phyloP scores from a whole-genome alignment of 2,113 vertebrate genomes.

The Melanotaenia duboulayi region DNA sequence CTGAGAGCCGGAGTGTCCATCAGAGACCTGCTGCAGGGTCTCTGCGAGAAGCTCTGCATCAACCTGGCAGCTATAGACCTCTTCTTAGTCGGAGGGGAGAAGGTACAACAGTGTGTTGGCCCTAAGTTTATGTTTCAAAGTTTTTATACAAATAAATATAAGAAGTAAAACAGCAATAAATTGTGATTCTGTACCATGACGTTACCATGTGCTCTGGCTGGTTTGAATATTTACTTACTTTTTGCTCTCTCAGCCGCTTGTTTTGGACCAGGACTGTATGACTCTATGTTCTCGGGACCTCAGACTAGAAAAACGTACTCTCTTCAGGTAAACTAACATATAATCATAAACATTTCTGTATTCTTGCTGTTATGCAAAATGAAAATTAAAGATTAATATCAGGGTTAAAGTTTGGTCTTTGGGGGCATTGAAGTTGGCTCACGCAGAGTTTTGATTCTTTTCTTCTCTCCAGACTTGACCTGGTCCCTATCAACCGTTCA shows the following conservation, averaged over 20 bases:
- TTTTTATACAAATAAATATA: neutral
- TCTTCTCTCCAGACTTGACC: constrained; percentile 86
- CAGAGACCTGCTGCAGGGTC: constrained; percentile 90
- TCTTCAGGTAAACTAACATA: constrained; percentile 88
- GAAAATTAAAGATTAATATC: neutral
- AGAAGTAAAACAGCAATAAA: neutral
- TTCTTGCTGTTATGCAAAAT: neutral
- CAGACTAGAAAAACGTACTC: constrained; percentile 93
- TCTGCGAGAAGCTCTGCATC: constrained; percentile 94
- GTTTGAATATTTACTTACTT: neutral
- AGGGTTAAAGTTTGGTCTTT: too few species aligned
- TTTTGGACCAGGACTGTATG: constrained; percentile 95
- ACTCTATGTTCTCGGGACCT: constrained; percentile 94
- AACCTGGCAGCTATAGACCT: constrained; percentile 95
- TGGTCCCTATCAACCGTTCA: constrained; percentile 96
- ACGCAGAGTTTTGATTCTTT: neutral
- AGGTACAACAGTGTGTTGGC: constrained; percentile 83
- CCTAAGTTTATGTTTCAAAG: neutral
- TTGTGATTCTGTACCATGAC: too few species aligned
- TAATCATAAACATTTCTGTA: neutral
- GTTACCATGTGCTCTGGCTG: neutral
- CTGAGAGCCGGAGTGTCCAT: constrained; percentile 89
- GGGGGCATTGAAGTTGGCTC: neutral
- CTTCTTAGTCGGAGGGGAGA: constrained; percentile 95
- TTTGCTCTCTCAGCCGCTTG: constrained; percentile 86